Conservation (phyloP, 1,140 invertebrate species). For the Ericerus pela region DNA sequence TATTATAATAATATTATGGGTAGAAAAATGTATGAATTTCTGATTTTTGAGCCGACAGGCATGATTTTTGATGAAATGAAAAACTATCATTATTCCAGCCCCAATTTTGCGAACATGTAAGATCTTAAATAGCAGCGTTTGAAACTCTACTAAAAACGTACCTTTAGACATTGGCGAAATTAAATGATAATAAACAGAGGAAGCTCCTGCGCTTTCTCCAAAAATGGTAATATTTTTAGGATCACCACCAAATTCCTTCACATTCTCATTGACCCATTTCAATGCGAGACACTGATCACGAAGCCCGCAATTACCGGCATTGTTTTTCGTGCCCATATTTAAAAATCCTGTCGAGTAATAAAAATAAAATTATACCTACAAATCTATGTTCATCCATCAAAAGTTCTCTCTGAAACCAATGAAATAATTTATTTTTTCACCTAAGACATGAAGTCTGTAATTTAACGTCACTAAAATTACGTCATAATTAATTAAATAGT, state of each 20-base stretch:
- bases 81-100: too few species aligned
- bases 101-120: too few species aligned
- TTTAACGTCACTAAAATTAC: conserved; percentile 40
- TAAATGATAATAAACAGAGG: conserved; percentile 48
- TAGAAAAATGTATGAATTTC: too few species aligned
- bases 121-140: too few species aligned
- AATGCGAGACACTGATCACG: conserved; percentile 59
- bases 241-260: conserved; percentile 58
- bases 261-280: conserved; percentile 56
- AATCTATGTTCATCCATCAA: too few species aligned
- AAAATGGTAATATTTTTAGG: conserved; percentile 47
- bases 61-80: too few species aligned
- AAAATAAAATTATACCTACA: background rate
- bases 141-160: conserved; percentile 30
- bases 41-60: too few species aligned
- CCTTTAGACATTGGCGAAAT: conserved; percentile 37
- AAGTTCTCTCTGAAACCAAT: background rate
- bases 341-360: conserved; percentile 26
- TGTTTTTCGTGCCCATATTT: conserved; percentile 42
- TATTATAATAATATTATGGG: too few species aligned
- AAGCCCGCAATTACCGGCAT: conserved; percentile 57
- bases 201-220: conserved; percentile 53
- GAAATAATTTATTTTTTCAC: conserved; percentile 19
- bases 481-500: conserved; percentile 39
- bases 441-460: conserved; percentile 39